phyloP scores from a whole-genome alignment of 2,797 vertebrate genomes.

The Meriones psammophilus region DNA sequence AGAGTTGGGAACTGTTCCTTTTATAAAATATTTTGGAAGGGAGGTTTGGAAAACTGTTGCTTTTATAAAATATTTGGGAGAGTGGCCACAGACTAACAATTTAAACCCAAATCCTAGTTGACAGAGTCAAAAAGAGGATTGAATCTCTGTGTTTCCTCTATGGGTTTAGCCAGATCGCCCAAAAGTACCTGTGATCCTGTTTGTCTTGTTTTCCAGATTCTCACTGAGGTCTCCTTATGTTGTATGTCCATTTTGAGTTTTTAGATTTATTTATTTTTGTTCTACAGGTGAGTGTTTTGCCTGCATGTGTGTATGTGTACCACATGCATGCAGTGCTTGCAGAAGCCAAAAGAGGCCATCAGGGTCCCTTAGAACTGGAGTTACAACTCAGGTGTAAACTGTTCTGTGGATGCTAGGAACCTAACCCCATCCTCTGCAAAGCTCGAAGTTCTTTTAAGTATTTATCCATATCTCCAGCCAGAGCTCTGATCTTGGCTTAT shows the following conservation, averaged over 20 bases:
- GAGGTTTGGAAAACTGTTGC: background rate
- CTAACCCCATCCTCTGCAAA: background rate
- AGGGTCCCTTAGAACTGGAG: background rate
- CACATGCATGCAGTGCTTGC: background rate
- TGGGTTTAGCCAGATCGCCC: background rate
- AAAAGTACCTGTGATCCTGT: background rate
- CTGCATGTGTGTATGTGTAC: background rate
- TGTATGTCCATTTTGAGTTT: background rate
- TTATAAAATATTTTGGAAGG: background rate
- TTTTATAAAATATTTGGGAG: background rate
- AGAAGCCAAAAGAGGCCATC: background rate
- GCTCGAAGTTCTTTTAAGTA: background rate
- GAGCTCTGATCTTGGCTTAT: background rate
- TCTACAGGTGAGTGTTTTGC: background rate
- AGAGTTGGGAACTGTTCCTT: background rate
- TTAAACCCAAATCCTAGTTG: background rate
- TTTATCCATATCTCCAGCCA: background rate
- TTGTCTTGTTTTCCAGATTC: conserved; percentile 48
- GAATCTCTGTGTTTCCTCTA: background rate
- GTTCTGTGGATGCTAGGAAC: background rate
- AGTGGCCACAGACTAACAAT: background rate
- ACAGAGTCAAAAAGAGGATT: background rate
- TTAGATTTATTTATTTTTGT: background rate
- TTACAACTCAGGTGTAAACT: background rate
- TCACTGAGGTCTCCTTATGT: conserved; percentile 22